Percentiles rank a stretch among this genome's conserved stretches.
phyloP scores from a whole-genome alignment of 2,113 vertebrate species.

The Merops nubicus region DNA sequence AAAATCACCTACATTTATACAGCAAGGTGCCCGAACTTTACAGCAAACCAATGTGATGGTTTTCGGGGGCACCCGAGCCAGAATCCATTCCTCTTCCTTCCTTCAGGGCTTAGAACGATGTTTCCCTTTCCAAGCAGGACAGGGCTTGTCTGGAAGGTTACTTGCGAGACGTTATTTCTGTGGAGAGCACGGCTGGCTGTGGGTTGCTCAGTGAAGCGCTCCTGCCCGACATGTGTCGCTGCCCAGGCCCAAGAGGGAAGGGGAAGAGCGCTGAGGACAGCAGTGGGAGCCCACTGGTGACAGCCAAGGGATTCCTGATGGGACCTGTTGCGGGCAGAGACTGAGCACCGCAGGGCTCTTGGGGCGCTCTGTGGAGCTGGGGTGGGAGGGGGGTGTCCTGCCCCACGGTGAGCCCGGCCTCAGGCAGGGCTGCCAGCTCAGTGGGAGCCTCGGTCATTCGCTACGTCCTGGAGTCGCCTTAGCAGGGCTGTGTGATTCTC shows the following conservation, averaged over 20 bases:
- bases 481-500: conserved; percentile 88
- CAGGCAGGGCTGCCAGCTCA: too few species aligned
- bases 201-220: neutral
- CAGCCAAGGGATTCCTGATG: neutral
- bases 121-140: neutral
- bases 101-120: neutral
- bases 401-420: too few species aligned
- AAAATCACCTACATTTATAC: neutral
- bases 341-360: too few species aligned
- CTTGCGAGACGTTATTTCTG: neutral
- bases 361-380: too few species aligned
- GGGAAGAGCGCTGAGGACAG: neutral
- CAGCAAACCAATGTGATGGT: neutral
- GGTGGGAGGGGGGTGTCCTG: too few species aligned
- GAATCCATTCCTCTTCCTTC: neutral
- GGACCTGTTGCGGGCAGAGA: neutral
- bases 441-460: conserved; percentile 89
- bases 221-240: too few species aligned
- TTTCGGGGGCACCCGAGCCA: neutral
- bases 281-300: neutral
- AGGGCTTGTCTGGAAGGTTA: too few species aligned
- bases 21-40: neutral
- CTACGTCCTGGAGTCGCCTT: conserved; percentile 89
- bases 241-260: neutral
- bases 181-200: fast-evolving